A percentile compares a stretch with the other conserved stretches of the same genome.
These are phyloP conservation scores for Enteromius mattozi DNA, from an alignment of 2,797 vertebrate species.

Conservation along the genomic window DNA sequence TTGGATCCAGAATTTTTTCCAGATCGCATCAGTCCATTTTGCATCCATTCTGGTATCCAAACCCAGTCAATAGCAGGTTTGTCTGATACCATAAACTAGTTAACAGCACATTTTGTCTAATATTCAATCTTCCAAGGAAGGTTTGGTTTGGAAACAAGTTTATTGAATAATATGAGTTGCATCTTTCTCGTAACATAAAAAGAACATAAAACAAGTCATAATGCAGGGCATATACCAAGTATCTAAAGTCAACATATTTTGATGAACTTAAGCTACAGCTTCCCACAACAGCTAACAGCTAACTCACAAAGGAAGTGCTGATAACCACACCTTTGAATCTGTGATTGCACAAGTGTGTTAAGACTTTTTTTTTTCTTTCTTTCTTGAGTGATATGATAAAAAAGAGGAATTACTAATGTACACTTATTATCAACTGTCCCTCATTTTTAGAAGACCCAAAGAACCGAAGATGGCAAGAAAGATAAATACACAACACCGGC, in stretches of 20 bases:
- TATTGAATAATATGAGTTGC: not conserved
- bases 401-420: conserved; percentile 69
- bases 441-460: conserved; percentile 69
- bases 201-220: not conserved
- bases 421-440: conserved; percentile 66
- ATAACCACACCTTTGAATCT: conserved; percentile 60
- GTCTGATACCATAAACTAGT: not conserved
- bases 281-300: conserved; percentile 34
- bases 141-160: not conserved
- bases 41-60: not conserved
- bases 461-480: conserved; percentile 61
- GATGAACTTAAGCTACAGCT: not conserved
- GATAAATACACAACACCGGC: conserved; percentile 75
- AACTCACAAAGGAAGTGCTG: conserved; percentile 63
- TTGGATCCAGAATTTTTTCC: not conserved
- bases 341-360: conserved; percentile 66
- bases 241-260: not conserved
- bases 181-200: not conserved
- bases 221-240: not conserved
- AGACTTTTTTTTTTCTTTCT: conserved; percentile 58
- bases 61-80: not conserved
- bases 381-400: conserved; percentile 48
- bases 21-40: not conserved
- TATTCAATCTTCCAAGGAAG: not conserved
- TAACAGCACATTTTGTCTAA: not conserved